Conservation (phyloP, 2,888 invertebrate genomes). For the Drosophila stalkeri region DNA sequence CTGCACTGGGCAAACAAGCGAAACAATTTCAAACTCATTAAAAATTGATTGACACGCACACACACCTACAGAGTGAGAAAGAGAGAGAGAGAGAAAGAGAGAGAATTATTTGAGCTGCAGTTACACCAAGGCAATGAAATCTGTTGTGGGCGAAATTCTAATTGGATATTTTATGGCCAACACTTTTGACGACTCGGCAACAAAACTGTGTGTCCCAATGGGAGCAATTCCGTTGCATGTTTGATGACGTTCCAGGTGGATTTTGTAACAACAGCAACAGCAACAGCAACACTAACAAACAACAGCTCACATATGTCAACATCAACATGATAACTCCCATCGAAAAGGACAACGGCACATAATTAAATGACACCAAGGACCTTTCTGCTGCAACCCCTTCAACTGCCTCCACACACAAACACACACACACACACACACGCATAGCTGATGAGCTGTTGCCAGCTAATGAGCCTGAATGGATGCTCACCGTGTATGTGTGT, state of each 20-base stretch:
- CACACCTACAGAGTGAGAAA: conserved; percentile 30
- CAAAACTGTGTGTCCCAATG: conserved; percentile 42
- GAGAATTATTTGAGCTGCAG: conserved; percentile 16
- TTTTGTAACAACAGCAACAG: conserved; percentile 24
- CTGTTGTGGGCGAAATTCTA: conserved; percentile 69
- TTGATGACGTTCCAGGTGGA: conserved; percentile 71
- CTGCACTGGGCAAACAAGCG: conserved; percentile 35
- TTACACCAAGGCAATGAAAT: conserved; percentile 52
- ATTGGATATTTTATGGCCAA: conserved; percentile 80
- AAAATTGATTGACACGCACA: conserved; percentile 76
- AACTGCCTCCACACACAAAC: not conserved
- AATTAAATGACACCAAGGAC: conserved; percentile 72
- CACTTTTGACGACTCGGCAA: conserved; percentile 65
- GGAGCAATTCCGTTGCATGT: conserved; percentile 77
- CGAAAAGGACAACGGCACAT: conserved; percentile 71
- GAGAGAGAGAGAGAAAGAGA: conserved; percentile 1
- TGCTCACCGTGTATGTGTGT: conserved; percentile 20
- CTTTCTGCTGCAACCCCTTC: conserved; percentile 11
- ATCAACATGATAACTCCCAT: conserved; percentile 40
- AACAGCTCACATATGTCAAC: conserved; percentile 60
- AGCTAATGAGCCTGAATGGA: conserved; percentile 59
- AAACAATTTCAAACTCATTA: conserved; percentile 82
- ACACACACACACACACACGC: conserved; percentile 3
- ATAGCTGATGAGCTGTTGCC: conserved; percentile 32
- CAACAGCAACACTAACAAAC: conserved; percentile 23